Conservation (phyloP, 2,113 vertebrate genomes). For the Struthio camelus region DNA sequence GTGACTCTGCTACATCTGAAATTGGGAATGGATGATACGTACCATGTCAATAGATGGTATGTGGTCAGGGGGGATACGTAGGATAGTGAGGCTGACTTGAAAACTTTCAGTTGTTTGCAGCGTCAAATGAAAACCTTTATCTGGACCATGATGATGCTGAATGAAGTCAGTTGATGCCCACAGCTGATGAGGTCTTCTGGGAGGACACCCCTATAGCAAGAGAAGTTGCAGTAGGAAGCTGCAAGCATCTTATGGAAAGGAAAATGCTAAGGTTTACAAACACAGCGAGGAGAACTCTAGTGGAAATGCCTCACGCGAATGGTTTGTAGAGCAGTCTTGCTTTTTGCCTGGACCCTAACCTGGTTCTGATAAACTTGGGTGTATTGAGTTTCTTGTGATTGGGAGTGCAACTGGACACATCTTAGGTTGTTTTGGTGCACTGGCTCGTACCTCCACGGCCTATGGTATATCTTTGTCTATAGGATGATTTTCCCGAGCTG, state of each 20-base stretch:
- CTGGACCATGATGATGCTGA: neutral
- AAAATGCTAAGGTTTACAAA: neutral
- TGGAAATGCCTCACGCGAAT: neutral
- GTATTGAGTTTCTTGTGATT: no score
- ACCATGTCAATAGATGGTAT: neutral
- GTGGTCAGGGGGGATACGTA: neutral
- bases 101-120: no score
- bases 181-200: neutral
- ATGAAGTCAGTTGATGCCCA: neutral
- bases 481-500: neutral
- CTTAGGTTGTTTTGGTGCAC: neutral
- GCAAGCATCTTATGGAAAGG: no score
- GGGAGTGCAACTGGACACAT: neutral
- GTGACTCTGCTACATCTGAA: neutral
- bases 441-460: neutral
- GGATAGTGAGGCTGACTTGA: neutral
- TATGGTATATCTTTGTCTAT: no score
- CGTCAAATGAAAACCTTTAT: neutral
- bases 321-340: neutral
- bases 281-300: neutral
- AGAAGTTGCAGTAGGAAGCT: neutral
- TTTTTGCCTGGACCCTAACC: neutral
- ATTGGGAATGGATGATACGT: fast-evolving
- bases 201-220: neutral
- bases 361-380: neutral